These are phyloP conservation scores for Machimus atricapillus DNA, from an alignment of 2,888 invertebrate species.

Conservation along the genomic window DNA sequence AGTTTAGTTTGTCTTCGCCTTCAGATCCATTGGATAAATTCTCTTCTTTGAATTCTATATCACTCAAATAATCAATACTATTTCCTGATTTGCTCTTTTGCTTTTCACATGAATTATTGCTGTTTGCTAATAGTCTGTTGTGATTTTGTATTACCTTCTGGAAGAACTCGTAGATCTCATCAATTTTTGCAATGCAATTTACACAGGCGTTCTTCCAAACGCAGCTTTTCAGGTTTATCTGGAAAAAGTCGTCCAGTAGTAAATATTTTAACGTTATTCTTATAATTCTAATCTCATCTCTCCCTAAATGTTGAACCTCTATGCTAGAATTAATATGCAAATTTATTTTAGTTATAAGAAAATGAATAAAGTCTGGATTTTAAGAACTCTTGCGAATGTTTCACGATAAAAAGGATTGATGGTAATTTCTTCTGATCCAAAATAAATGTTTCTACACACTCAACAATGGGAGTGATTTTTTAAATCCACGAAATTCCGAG, in stretches of 20 bases:
- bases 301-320: too few species aligned
- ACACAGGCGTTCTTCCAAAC: background rate
- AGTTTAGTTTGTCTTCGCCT: background rate
- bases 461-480: too few species aligned
- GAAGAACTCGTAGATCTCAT: constrained; percentile 2
- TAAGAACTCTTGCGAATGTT: too few species aligned
- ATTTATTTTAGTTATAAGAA: too few species aligned
- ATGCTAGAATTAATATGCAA: too few species aligned
- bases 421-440: too few species aligned
- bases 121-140: background rate
- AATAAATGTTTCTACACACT: too few species aligned
- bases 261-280: background rate
- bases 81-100: background rate
- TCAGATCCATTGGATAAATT: background rate
- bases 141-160: background rate
- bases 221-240: background rate
- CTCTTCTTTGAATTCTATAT: background rate
- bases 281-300: too few species aligned
- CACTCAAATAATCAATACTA: background rate
- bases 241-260: background rate
- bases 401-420: too few species aligned
- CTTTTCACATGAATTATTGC: background rate
- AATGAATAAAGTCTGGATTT: too few species aligned
- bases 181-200: background rate
- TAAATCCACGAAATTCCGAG: too few species aligned